These are phyloP conservation scores for Rapana venosa DNA, from an alignment of 2,888 invertebrate species.

Conservation along the genomic window DNA sequence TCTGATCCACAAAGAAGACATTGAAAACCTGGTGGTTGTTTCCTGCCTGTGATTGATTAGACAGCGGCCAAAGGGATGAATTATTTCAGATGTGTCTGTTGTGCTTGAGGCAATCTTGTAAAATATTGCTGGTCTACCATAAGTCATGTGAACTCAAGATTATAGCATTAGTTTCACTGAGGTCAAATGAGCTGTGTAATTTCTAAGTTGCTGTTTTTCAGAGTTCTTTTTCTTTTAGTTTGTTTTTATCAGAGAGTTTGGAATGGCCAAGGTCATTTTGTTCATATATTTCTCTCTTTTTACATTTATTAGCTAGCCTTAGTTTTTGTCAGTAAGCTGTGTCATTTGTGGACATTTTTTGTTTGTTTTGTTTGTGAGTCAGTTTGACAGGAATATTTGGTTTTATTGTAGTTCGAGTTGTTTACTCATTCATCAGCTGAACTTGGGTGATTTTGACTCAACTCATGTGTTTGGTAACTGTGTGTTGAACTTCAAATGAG, in stretches of 20 bases:
- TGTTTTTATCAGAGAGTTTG: neutral
- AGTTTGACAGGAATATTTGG: too few relatives aligned
- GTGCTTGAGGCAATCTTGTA: neutral
- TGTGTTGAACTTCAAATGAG: too few relatives aligned
- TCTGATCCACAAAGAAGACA: slow-evolving; percentile 14
- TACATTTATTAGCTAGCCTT: neutral
- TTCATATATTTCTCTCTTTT: neutral
- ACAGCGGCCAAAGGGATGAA: neutral
- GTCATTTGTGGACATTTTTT: too few relatives aligned
- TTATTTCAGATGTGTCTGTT: neutral
- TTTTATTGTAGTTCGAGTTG: too few relatives aligned
- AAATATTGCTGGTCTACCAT: neutral
- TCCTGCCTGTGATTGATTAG: slow-evolving; percentile 11
- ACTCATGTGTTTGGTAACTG: too few relatives aligned
- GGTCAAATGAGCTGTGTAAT: too few relatives aligned
- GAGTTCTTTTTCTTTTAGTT: neutral
- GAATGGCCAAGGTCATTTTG: neutral
- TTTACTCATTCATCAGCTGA: too few relatives aligned
- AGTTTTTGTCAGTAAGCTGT: neutral
- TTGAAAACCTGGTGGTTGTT: neutral
- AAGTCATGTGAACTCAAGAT: too few relatives aligned
- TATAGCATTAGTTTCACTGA: too few relatives aligned
- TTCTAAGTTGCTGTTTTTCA: neutral
- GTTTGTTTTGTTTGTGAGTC: neutral
- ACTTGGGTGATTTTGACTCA: too few relatives aligned